phyloP scores from a whole-genome alignment of 2,113 vertebrate species.

The Amazona vittata region DNA sequence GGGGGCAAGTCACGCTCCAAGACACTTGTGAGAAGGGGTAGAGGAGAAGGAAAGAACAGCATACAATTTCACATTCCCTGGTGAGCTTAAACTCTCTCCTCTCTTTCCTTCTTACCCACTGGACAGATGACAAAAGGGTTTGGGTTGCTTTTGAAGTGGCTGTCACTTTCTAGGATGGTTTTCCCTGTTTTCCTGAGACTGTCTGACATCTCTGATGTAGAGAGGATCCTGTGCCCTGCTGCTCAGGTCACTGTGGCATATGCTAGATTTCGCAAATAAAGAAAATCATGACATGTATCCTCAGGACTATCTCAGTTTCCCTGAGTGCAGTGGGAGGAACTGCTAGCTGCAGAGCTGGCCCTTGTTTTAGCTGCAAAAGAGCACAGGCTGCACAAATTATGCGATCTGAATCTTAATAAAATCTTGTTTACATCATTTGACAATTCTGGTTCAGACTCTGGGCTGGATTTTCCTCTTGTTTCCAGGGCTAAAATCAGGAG shows the following conservation, averaged over 20 bases:
- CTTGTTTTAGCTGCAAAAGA: neutral
- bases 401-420: neutral
- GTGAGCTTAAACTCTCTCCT: neutral
- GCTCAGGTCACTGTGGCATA: fast-evolving
- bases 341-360: neutral
- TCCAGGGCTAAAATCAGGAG: neutral
- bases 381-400: fast-evolving
- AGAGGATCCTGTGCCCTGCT: neutral
- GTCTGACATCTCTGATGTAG: neutral
- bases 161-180: neutral
- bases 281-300: neutral
- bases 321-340: neutral
- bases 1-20: neutral
- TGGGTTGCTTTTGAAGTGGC: neutral
- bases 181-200: neutral
- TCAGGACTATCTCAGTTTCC: neutral
- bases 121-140: neutral
- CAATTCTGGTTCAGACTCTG: neutral
- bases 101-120: neutral
- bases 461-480: neutral
- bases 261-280: neutral
- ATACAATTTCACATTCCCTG: neutral
- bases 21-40: neutral
- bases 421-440: neutral
- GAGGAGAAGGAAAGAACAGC: neutral